Base-by-base conservation (phyloP, 2,888 invertebrate species). In the Apantesis nais region DNA sequence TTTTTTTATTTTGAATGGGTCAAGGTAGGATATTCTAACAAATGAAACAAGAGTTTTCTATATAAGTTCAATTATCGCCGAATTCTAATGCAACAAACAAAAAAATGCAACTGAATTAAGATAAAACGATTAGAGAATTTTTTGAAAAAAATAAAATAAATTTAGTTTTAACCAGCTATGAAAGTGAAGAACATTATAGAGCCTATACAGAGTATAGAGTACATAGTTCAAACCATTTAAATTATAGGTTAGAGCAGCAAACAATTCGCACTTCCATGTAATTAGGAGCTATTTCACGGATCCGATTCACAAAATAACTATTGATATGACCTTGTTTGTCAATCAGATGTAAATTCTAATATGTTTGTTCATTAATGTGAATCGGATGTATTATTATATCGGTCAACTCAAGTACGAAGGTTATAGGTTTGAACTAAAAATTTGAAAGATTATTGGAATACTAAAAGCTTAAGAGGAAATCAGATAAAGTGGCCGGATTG, bases 271-370 rank as follows among this genome's bases (percentile, higher is more conserved):
- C 25, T 58, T 31, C 22, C 72, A 69, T 70, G 73, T 77, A 66
- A 61, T 72, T 67, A 77, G 67, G 66, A 58, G 62, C 37, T 22
- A 72, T 78, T 76, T 73, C 67, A 72, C 72, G 72, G 62, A 48
- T 68, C 41, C 19, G 44, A 67, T 66, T 60, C 37, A 62, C 61
- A 34, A 75, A 68, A 75, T 68, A n/a, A 67, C 74, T 68, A 14
- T 48, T 37, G 34, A 60, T 52, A n/a, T 39, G 73, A 81, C 80
- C 83, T 80, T 73, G 77, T 62, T 61, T 52, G 37, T 67, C n/a
- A 55, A 55, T 62, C 16, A 31, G n/a, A 44, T 61, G 19, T 74
- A 70, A 62, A 16, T 64, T 70, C 22, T 62, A 62, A 60, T 48
- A 70, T 64, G 72, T 64, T 66, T 63, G 61, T 68, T 48, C 67